Evolutionary conservation across 2,113 vertebrate species (phyloP).

Genomic region (Suncus etruscus): DNA sequence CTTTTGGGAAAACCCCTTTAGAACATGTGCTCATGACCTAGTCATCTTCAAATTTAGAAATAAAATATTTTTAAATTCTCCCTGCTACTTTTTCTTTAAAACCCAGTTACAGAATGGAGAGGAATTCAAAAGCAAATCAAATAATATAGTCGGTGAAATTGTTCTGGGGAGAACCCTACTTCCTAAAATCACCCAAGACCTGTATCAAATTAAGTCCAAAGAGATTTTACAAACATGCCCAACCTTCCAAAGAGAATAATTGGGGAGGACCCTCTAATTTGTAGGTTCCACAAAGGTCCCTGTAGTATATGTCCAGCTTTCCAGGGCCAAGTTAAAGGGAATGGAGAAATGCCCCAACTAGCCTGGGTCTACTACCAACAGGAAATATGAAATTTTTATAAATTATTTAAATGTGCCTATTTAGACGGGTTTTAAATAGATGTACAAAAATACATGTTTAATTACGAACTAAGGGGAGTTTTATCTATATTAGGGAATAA

Average conservation of each 20-base stretch:
- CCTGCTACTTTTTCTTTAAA: background rate
- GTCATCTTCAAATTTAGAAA: constrained; percentile 66
- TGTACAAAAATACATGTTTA: background rate
- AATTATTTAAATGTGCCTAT: background rate
- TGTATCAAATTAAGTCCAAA: constrained; percentile 38
- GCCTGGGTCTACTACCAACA: background rate
- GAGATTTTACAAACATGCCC: background rate
- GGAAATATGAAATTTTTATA: background rate
- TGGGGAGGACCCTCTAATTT: background rate
- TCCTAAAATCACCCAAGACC: constrained; percentile 36
- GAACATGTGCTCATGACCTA: constrained; percentile 9
- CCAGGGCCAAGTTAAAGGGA: background rate
- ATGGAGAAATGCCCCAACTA: background rate
- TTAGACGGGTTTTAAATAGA: constrained; percentile 13
- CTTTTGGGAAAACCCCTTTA: constrained; percentile 1
- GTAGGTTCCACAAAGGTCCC: background rate
- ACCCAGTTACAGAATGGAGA: constrained; percentile 23
- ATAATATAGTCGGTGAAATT: background rate
- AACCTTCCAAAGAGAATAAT: background rate
- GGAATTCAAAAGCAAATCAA: background rate
- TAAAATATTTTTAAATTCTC: constrained; percentile 34
- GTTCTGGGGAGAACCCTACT: constrained; percentile 17
- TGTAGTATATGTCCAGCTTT: background rate
- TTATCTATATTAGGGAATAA: too few relatives aligned
- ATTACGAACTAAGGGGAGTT: background rate